These are phyloP conservation scores for Drosophila watanabei DNA, from an alignment of 1,140 invertebrate genomes.

Conservation along the genomic window DNA sequence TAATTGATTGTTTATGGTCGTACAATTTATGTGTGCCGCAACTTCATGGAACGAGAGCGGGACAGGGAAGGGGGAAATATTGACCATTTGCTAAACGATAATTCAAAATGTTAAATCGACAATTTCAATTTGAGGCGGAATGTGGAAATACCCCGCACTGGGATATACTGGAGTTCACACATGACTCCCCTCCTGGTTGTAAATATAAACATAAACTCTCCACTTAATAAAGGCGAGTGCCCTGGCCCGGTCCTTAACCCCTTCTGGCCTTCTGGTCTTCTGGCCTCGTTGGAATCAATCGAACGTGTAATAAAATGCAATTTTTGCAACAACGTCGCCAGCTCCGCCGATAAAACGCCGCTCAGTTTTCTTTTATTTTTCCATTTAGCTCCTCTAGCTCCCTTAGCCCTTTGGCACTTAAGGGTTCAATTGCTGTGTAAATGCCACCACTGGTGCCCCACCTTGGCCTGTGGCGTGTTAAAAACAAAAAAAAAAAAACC, in stretches of 20 bases:
- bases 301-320: constrained; percentile 82
- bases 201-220: constrained; percentile 79
- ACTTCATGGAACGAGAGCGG: constrained; percentile 20
- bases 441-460: constrained; percentile 50
- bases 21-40: constrained; percentile 77
- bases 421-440: constrained; percentile 77
- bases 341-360: constrained; percentile 26
- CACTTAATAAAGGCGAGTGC: constrained; percentile 76
- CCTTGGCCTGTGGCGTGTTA: constrained; percentile 41
- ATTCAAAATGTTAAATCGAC: constrained; percentile 84
- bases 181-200: constrained; percentile 53
- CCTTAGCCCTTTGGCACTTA: constrained; percentile 68
- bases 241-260: constrained; percentile 15
- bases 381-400: constrained; percentile 19
- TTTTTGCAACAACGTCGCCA: constrained; percentile 60
- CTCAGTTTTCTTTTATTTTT: constrained; percentile 7
- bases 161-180: constrained; percentile 16
- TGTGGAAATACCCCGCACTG: constrained; percentile 19
- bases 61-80: constrained; percentile 56
- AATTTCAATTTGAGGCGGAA: constrained; percentile 76
- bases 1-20: constrained; percentile 81
- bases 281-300: constrained; percentile 64
- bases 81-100: constrained; percentile 84
- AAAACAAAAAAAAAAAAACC: constrained; percentile 57
- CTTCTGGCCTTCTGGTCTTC: constrained; percentile 15